phyloP scores from a whole-genome alignment of 2,888 invertebrate species.

The Balanococcus diminutus region DNA sequence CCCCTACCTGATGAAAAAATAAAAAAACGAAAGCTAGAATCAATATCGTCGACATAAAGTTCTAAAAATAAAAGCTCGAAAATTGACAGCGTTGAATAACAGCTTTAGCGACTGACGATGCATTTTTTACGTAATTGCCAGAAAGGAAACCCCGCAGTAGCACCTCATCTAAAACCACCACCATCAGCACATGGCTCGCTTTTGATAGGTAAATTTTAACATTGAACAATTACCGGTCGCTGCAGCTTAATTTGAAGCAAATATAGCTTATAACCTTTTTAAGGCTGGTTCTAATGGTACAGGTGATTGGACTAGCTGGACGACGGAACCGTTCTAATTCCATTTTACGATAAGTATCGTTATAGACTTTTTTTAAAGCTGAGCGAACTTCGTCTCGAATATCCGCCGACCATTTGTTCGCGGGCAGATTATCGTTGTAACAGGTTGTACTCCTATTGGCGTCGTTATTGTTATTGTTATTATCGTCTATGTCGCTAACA shows the following conservation, averaged over 20 bases:
- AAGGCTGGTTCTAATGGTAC: constrained; percentile 53
- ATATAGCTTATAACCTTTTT: constrained; percentile 53
- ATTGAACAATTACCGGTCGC: constrained; percentile 40
- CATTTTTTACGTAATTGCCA: not conserved
- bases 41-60: not conserved
- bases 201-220: constrained; percentile 11
- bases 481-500: constrained; percentile 12
- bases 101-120: not conserved
- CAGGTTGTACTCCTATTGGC: not conserved
- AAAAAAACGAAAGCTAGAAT: not conserved
- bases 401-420: constrained; percentile 4
- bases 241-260: constrained; percentile 44
- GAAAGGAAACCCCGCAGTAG: not conserved
- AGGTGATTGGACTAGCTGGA: constrained; percentile 54
- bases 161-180: not conserved
- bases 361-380: constrained; percentile 51
- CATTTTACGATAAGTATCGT: constrained; percentile 47
- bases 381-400: constrained; percentile 53
- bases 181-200: constrained; percentile 16
- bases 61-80: not conserved
- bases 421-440: not conserved
- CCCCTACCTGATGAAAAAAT: constrained; percentile 68
- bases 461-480: not conserved
- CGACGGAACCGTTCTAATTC: constrained; percentile 43
- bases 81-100: not conserved